These are phyloP conservation scores for Eurosta solidaginis DNA, from an alignment of 1,140 invertebrate genomes.

Conservation along the genomic window DNA sequence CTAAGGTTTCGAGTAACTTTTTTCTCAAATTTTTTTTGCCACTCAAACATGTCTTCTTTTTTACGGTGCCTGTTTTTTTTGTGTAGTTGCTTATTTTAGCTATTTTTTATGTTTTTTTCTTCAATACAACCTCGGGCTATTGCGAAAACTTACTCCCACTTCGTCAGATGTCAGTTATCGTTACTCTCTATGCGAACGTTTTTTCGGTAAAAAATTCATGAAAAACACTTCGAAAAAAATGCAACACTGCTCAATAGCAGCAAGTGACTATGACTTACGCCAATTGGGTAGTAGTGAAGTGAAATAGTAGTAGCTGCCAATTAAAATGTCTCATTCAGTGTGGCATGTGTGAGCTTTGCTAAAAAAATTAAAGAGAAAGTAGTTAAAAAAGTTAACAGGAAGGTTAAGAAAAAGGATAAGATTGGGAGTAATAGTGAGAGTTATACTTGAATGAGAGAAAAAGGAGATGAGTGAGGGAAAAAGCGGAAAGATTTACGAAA, in stretches of 20 bases:
- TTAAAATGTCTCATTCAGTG: neutral
- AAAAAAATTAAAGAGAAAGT: too few species aligned
- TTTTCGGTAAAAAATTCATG: neutral
- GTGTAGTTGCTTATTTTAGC: too few species aligned
- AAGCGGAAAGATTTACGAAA: too few species aligned
- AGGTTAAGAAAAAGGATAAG: too few species aligned
- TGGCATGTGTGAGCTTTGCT: too few species aligned
- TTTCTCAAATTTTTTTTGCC: neutral
- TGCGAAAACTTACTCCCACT: neutral
- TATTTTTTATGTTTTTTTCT: neutral
- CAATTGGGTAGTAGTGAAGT: neutral
- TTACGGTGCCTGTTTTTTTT: neutral
- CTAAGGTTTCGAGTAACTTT: neutral
- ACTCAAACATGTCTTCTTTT: neutral
- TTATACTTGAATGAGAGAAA: too few species aligned
- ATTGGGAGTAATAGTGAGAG: too few species aligned
- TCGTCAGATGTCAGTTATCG: neutral
- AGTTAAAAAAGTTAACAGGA: too few species aligned
- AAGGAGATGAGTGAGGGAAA: too few species aligned
- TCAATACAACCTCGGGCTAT: neutral
- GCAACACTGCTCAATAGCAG: slow-evolving; percentile 11
- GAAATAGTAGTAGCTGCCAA: slow-evolving; percentile 3
- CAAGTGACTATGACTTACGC: neutral
- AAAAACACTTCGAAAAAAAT: neutral
- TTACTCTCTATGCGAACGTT: neutral